Evolutionary conservation across 37 sponge, comb jelly and placozoan species (phyloP).

Genomic region (Chondrilla cf. caribensis): DNA sequence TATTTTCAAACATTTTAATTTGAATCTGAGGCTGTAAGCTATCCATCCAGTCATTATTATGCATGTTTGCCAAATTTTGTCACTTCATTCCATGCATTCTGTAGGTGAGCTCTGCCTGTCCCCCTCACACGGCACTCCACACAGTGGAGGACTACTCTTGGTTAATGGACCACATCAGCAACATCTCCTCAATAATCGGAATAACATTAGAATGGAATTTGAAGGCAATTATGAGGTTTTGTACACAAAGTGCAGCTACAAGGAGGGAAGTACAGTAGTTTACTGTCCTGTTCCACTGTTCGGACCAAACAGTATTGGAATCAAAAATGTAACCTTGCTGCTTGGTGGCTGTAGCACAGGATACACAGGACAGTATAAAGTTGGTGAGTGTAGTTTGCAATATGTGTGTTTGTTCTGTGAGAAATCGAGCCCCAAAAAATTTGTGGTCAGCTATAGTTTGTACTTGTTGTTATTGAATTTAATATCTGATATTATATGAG

Average conservation of each 20-base stretch:
- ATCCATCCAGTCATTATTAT: too few relatives aligned
- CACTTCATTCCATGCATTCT: too few relatives aligned
- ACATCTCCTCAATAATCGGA: too few relatives aligned
- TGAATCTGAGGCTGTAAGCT: too few relatives aligned
- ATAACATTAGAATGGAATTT: neutral
- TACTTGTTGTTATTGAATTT: too few relatives aligned
- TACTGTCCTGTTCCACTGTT: slow-evolving; percentile 10
- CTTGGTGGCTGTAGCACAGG: neutral
- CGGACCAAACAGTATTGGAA: neutral
- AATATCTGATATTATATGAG: too few relatives aligned
- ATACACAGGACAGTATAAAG: neutral
- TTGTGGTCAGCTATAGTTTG: too few relatives aligned
- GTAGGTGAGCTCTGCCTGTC: neutral
- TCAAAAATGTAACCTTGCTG: neutral
- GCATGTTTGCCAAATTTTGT: too few relatives aligned
- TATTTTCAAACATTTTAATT: too few relatives aligned
- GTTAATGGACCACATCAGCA: neutral
- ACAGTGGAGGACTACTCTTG: neutral
- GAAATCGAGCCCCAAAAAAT: too few relatives aligned
- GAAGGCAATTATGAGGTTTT: neutral
- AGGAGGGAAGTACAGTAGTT: too few relatives aligned
- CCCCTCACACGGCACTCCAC: neutral
- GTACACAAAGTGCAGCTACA: neutral
- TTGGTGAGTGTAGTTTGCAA: neutral
- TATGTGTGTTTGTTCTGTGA: too few relatives aligned